Conservation (phyloP, 2,113 vertebrate species). For the Xiphophorus couchianus region DNA sequence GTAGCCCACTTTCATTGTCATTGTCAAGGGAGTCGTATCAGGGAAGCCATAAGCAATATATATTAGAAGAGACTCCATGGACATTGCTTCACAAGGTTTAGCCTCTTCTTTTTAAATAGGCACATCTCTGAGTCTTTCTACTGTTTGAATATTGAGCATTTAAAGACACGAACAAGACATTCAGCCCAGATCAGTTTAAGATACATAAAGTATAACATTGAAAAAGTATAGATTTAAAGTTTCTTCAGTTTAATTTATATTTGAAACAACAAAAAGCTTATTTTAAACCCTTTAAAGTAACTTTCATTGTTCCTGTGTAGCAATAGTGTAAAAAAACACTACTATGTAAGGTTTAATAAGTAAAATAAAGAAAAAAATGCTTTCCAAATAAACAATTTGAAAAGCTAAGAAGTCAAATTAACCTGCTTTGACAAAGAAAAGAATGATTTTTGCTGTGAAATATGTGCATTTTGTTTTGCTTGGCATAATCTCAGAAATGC, state of each 20-base stretch:
- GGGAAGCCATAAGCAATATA: slow-evolving; percentile 50
- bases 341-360: too few relatives aligned
- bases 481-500: too few relatives aligned
- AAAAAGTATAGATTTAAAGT: background rate
- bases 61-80: slow-evolving; percentile 42
- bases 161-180: background rate
- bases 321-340: too few relatives aligned
- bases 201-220: background rate
- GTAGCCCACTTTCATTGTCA: slow-evolving; percentile 69
- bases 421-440: too few relatives aligned
- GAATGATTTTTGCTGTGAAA: too few relatives aligned
- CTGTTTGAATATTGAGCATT: background rate
- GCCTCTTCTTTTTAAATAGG: slow-evolving; percentile 32
- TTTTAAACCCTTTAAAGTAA: background rate
- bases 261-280: background rate
- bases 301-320: too few relatives aligned
- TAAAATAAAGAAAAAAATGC: too few relatives aligned
- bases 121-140: slow-evolving; percentile 2
- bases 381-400: too few relatives aligned
- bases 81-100: slow-evolving; percentile 44
- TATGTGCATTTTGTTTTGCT: too few relatives aligned
- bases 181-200: background rate
- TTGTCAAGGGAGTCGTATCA: slow-evolving; percentile 64
- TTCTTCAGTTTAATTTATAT: background rate
- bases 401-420: too few relatives aligned